Evolutionary conservation across 2,797 vertebrate species (phyloP).

Genomic region (Pachyuromys duprasi): DNA sequence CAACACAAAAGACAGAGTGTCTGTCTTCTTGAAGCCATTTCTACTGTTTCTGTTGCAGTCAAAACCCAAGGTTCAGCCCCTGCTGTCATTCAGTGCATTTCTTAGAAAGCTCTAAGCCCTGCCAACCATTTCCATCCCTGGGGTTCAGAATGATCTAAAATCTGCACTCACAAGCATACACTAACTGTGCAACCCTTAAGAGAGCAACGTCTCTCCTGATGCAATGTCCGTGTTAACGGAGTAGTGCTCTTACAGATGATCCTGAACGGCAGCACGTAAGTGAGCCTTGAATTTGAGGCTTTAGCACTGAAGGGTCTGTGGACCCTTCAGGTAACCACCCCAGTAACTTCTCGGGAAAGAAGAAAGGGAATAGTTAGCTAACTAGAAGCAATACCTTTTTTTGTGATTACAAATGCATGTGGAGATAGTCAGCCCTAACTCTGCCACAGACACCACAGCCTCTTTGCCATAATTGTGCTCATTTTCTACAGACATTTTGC

Average conservation of each 20-base stretch:
- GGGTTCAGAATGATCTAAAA: background rate
- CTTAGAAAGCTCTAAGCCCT: background rate
- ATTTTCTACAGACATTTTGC: background rate
- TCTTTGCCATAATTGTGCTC: background rate
- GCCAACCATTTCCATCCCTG: background rate
- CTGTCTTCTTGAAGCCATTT: conserved; percentile 15
- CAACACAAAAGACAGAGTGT: background rate
- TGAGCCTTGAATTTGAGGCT: background rate
- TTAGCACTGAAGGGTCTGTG: background rate
- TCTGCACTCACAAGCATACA: background rate
- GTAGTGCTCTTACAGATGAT: background rate
- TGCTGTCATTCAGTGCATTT: background rate
- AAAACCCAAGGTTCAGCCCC: background rate
- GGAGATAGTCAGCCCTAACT: background rate
- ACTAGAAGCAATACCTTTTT: conserved; percentile 9
- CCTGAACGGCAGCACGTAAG: background rate
- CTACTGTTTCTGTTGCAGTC: conserved; percentile 17
- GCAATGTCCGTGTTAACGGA: background rate
- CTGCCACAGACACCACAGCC: background rate
- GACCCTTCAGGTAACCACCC: background rate
- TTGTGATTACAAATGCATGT: background rate
- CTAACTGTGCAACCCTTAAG: background rate
- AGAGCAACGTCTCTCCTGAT: background rate
- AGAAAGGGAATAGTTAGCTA: background rate
- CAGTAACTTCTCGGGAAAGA: background rate